Evolutionary conservation across 2,113 vertebrate genomes (phyloP).

Genomic region (Saguinus imperator): DNA sequence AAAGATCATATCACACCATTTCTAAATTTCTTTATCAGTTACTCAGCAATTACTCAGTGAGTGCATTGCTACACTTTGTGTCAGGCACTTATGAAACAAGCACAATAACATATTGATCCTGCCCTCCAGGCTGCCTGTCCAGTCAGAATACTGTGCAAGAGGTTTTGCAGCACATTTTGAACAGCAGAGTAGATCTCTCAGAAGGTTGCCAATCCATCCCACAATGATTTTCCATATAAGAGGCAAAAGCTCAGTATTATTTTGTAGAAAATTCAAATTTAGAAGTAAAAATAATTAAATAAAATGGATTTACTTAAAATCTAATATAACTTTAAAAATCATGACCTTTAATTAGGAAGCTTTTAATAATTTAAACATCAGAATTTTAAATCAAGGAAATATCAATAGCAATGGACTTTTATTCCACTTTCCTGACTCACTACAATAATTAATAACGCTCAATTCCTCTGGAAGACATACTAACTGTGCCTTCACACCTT

Average conservation of each 20-base stretch:
- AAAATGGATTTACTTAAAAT: background rate
- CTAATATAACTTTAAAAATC: background rate
- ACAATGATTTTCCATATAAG: background rate
- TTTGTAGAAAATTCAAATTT: background rate
- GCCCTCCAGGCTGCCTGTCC: rapidly evolving
- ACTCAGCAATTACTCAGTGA: background rate
- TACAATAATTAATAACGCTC: background rate
- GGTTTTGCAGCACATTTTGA: background rate
- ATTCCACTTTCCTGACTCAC: background rate
- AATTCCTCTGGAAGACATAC: background rate
- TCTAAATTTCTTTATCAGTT: background rate
- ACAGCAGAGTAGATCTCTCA: background rate
- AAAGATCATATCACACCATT: background rate
- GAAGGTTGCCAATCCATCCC: background rate
- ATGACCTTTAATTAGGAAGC: background rate
- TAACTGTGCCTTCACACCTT: background rate
- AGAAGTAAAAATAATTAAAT: background rate
- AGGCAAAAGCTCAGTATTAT: background rate
- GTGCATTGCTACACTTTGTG: background rate
- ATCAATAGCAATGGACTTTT: background rate
- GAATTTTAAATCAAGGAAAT: background rate
- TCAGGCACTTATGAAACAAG: background rate
- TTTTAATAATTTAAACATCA: background rate
- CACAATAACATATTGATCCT: background rate
- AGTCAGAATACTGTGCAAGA: background rate